Conservation (phyloP, 2,113 vertebrate species). For the Athene cunicularia region DNA sequence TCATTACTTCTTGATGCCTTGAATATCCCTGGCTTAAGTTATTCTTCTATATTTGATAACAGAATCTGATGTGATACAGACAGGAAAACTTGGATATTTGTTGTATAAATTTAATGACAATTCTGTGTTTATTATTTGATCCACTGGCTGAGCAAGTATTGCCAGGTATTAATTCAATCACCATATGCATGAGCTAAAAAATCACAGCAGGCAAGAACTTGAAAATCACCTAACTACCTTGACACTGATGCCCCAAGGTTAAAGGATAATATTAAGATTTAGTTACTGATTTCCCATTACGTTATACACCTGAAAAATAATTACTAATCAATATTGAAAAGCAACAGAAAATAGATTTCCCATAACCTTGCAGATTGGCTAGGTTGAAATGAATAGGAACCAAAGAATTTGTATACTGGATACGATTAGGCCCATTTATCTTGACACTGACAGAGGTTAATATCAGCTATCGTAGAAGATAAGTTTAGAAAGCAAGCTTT, state of each 20-base stretch:
- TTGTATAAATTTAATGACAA: background rate
- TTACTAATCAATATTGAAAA: slow-evolving; percentile 14
- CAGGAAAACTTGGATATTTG: background rate
- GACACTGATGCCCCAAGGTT: background rate
- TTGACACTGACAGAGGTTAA: background rate
- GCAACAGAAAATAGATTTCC: slow-evolving; percentile 20
- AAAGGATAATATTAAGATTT: background rate
- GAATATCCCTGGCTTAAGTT: background rate
- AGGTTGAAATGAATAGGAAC: slow-evolving; percentile 6
- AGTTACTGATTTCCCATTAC: background rate
- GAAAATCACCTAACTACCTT: background rate
- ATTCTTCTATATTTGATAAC: background rate
- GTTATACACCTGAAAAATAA: background rate
- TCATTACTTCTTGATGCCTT: background rate
- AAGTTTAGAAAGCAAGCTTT: background rate
- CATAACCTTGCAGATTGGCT: background rate
- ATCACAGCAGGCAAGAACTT: background rate
- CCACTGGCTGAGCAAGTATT: background rate
- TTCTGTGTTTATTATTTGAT: background rate
- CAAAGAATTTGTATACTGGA: background rate
- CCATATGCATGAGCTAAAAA: background rate
- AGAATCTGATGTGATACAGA: background rate
- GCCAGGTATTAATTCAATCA: background rate
- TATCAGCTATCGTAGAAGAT: background rate
- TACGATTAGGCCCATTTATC: background rate